Evolutionary conservation across 2,113 vertebrate genomes (phyloP), one percentile per base, ranked within the genome.

Genomic region (Columba janthina): DNA sequence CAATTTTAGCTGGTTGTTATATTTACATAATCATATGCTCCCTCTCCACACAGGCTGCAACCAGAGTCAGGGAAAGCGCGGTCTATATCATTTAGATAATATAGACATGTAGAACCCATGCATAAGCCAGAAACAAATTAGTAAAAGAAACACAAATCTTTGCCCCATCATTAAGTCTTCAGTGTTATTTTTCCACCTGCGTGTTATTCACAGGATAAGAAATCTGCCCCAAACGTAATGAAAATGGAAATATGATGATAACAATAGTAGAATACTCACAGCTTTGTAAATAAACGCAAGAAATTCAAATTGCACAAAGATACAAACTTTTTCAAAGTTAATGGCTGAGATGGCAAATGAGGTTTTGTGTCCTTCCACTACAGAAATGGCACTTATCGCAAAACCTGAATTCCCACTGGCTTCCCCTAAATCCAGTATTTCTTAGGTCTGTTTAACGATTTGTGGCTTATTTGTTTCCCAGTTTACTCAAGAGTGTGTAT

Each of bases 41-140:
- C 26, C 6, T 15, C 42, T 44, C 42, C 42, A 44, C 42, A 44
- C 42, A 54, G n/a, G 54, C 56, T 64, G 42, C 20, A n/a, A 12
- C 28, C 61, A 42, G 38, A n/a, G 5, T 16, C 32, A 31, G 31
- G 26, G 38, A 25, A 34, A 65, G 31, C 26, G 40, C 5, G 4
- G 28, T 12, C 26, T 60, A 13, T 19, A 31, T 46, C 40, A 1
- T 20, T 50, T 26, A 28, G 19, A 25, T 21, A n/a, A 36, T 10
- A n/a, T 3, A 9, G 7, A 15, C 16, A 26, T 1, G 0, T 4
- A 54, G 28, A 66, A 53, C 38, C 34, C 53, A 11, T n/a, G n/a
- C 19, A 9, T 61, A 57, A 86, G 21, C 46, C 42, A 73, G 69
- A 74, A 84, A 21, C 58, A 67, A 87, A 70, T 25, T 24, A 24